Evolutionary conservation across 2,113 vertebrate genomes (phyloP).

Genomic region (Azemiops feae): DNA sequence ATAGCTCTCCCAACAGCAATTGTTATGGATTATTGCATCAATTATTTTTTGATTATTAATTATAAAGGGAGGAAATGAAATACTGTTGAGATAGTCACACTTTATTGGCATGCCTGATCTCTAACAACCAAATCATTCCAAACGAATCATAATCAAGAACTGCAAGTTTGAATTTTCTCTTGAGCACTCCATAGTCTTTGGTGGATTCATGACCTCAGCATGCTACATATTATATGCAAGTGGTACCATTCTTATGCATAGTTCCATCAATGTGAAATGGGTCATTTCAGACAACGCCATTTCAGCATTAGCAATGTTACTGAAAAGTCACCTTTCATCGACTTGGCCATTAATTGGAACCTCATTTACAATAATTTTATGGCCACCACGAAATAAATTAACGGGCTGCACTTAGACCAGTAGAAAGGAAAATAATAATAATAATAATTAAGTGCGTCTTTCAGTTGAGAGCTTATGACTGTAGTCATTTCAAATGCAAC

Average conservation of each 20-base stretch:
- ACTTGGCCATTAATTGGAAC: conserved; percentile 5
- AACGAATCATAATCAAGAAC: neutral
- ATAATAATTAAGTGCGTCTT: neutral
- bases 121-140: neutral
- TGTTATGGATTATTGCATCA: neutral
- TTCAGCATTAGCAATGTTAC: neutral
- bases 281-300: neutral
- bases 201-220: neutral
- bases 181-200: neutral
- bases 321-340: neutral
- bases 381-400: neutral
- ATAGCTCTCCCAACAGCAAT: neutral
- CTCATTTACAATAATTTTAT: conserved; percentile 21
- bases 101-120: neutral
- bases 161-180: neutral
- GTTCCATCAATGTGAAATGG: neutral
- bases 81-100: neutral
- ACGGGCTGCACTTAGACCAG: neutral
- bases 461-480: neutral
- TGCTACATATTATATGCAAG: neutral
- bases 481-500: conserved; percentile 6
- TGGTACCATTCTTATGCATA: neutral
- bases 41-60: neutral
- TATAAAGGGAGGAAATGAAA: neutral
- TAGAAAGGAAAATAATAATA: neutral